A percentile compares a stretch with the other conserved stretches of the same genome.
These are phyloP conservation scores for Lagenorhynchus albirostris DNA, from an alignment of 2,113 vertebrate species.

Conservation along the genomic window DNA sequence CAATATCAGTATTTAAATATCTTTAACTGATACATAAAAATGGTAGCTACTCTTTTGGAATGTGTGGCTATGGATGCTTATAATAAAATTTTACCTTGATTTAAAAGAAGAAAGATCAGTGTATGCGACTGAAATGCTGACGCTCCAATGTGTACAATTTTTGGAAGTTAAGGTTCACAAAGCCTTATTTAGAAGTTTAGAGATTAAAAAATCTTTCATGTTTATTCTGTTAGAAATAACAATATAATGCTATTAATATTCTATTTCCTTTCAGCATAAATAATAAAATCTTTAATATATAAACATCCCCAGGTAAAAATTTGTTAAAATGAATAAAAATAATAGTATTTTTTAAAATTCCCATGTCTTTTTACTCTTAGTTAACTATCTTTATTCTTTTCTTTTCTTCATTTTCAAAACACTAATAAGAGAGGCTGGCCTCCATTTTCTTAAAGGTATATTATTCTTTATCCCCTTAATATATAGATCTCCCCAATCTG, in stretches of 20 bases:
- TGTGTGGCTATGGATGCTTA: background rate
- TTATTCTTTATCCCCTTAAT: background rate
- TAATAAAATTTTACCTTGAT: background rate
- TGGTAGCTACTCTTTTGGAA: background rate
- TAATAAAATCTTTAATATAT: background rate
- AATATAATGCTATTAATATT: background rate
- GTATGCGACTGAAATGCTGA: background rate
- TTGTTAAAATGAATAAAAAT: background rate
- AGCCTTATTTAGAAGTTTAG: background rate
- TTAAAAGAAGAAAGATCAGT: background rate
- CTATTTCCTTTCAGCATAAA: background rate
- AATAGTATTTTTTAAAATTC: background rate
- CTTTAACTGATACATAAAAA: background rate
- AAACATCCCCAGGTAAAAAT: background rate
- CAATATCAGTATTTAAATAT: background rate
- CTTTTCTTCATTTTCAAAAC: background rate
- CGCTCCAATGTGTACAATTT: background rate
- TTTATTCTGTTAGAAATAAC: background rate
- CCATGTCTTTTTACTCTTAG: background rate
- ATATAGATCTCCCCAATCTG: background rate
- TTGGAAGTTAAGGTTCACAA: background rate
- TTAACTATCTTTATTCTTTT: background rate
- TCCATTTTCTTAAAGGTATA: background rate
- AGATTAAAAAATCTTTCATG: background rate
- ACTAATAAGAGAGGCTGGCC: background rate